Evolutionary conservation across 2,113 vertebrate genomes (phyloP).

Genomic region (Anoura caudifer): DNA sequence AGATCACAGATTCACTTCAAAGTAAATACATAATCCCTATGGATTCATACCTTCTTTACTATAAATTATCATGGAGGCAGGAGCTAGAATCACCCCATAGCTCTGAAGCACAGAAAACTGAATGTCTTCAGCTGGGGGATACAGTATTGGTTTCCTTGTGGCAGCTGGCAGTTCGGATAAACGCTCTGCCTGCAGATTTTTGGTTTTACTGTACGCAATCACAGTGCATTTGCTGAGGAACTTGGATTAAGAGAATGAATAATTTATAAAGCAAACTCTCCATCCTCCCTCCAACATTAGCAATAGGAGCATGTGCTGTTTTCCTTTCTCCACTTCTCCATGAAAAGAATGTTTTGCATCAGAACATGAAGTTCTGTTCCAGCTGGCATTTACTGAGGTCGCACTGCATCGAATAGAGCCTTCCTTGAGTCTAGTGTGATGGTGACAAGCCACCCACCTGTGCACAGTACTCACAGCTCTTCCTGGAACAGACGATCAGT

Average conservation of each 20-base stretch:
- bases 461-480: accelerated
- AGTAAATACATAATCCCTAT: constrained; percentile 55
- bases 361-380: background rate
- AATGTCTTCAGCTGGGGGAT: background rate
- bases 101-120: background rate
- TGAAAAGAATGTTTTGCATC: background rate
- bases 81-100: background rate
- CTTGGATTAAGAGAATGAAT: background rate
- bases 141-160: background rate
- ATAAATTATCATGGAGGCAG: constrained; percentile 14
- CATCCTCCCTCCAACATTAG: background rate
- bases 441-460: background rate
- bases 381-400: background rate
- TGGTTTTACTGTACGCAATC: background rate
- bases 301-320: background rate
- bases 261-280: background rate
- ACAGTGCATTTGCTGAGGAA: background rate
- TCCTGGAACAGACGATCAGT: background rate
- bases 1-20: constrained; percentile 59
- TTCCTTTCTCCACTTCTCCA: background rate
- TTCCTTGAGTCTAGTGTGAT: background rate
- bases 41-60: constrained; percentile 53
- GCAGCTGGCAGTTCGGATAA: background rate
- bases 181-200: background rate
- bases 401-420: background rate